These are phyloP conservation scores for Elgaria multicarinata DNA, from an alignment of 2,113 vertebrate species.

Conservation along the genomic window DNA sequence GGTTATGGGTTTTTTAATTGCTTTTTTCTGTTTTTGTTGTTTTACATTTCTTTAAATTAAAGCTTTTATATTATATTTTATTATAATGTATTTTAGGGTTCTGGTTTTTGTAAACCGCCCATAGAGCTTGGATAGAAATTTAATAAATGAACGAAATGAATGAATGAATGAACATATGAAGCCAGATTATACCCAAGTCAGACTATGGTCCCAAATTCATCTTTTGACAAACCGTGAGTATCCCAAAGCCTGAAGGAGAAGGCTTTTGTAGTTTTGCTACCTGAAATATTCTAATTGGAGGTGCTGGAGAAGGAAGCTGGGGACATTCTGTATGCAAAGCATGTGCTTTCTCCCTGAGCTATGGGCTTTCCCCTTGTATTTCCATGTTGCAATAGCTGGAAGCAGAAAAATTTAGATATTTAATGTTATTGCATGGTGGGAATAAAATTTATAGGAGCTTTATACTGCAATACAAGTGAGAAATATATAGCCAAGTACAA, in stretches of 20 bases:
- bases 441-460: not conserved
- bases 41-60: too few relatives aligned
- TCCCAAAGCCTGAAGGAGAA: not conserved
- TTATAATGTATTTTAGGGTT: too few relatives aligned
- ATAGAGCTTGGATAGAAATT: too few relatives aligned
- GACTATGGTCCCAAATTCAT: too few relatives aligned
- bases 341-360: not conserved
- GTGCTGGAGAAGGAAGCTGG: not conserved
- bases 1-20: too few relatives aligned
- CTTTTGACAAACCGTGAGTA: not conserved
- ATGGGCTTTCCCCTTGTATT: not conserved
- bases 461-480: fast-evolving
- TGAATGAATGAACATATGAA: not conserved
- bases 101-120: too few relatives aligned
- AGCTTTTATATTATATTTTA: too few relatives aligned
- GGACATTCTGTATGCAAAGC: not conserved
- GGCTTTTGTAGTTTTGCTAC: not conserved
- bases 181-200: not conserved
- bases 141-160: too few relatives aligned
- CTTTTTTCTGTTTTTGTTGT: too few relatives aligned
- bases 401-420: not conserved
- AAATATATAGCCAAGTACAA: not conserved
- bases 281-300: not conserved
- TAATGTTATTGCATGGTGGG: not conserved
- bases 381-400: not conserved